Conservation (phyloP, 2,888 invertebrate species). For the Argynnis bischoffii region DNA sequence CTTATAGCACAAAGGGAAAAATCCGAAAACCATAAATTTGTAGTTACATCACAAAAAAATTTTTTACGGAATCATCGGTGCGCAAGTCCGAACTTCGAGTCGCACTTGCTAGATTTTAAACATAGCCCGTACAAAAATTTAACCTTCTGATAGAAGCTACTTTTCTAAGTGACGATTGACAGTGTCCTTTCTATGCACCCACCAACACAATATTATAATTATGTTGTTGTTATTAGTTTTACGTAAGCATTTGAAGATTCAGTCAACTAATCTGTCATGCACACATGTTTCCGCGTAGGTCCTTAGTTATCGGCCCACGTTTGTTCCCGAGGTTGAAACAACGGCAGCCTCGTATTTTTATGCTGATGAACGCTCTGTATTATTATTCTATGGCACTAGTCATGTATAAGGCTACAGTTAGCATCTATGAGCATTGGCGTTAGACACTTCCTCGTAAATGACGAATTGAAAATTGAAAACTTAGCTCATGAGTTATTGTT, state of each 20-base stretch:
- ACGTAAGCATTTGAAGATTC: constrained; percentile 37
- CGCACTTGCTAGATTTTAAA: no score
- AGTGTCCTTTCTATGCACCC: background rate
- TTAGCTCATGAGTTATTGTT: constrained; percentile 8
- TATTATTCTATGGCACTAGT: constrained; percentile 65
- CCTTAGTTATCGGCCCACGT: constrained; percentile 75
- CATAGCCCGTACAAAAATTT: no score
- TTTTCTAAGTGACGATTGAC: no score
- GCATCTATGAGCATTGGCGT: constrained; percentile 32
- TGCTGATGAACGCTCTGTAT: constrained; percentile 54
- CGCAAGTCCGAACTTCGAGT: no score
- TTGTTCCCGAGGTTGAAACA: constrained; percentile 62
- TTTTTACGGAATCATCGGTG: no score
- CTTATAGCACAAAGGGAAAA: no score
- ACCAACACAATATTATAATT: no score
- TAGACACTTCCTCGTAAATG: constrained; percentile 38
- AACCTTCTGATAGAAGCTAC: no score
- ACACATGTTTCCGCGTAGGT: constrained; percentile 68
- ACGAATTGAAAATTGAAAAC: constrained; percentile 21
- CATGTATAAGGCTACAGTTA: constrained; percentile 46
- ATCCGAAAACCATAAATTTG: no score
- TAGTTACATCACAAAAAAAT: no score
- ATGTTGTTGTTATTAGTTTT: constrained; percentile 3
- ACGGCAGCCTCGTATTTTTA: constrained; percentile 52
- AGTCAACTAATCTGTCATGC: constrained; percentile 53